phyloP scores from a whole-genome alignment of 1,140 invertebrate genomes.

The Oreohelix idahoensis region DNA sequence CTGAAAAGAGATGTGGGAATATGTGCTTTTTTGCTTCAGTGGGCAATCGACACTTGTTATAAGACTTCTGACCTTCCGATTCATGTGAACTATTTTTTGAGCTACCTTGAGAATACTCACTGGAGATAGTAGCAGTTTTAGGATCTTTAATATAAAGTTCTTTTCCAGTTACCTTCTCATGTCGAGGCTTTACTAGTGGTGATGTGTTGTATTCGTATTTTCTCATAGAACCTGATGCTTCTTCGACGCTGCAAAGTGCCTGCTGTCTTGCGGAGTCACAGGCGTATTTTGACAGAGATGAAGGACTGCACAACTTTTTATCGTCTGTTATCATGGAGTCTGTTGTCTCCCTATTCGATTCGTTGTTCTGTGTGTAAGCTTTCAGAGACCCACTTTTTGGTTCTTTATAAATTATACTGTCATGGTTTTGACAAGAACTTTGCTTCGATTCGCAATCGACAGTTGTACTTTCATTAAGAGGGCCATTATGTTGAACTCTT shows the following conservation, averaged over 20 bases:
- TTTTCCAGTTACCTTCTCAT: neutral
- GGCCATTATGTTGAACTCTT: too few relatives aligned
- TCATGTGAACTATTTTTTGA: neutral
- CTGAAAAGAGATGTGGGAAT: neutral
- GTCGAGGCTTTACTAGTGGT: neutral
- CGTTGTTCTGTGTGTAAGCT: neutral
- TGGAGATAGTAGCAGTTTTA: neutral
- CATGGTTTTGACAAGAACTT: neutral
- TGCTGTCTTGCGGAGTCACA: neutral
- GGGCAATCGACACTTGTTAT: neutral
- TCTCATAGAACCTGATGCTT: neutral
- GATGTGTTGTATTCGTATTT: neutral
- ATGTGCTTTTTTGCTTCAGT: neutral
- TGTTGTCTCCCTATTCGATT: neutral
- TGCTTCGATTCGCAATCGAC: neutral
- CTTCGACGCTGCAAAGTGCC: neutral
- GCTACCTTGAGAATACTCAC: neutral
- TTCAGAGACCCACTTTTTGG: neutral
- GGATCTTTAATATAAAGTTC: neutral
- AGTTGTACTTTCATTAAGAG: neutral
- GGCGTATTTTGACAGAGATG: neutral
- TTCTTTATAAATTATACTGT: neutral
- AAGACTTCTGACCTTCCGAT: neutral
- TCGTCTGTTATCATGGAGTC: neutral
- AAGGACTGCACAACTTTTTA: neutral